Conservation (phyloP, 2,888 invertebrate genomes). For the Xestia sexstrigata region DNA sequence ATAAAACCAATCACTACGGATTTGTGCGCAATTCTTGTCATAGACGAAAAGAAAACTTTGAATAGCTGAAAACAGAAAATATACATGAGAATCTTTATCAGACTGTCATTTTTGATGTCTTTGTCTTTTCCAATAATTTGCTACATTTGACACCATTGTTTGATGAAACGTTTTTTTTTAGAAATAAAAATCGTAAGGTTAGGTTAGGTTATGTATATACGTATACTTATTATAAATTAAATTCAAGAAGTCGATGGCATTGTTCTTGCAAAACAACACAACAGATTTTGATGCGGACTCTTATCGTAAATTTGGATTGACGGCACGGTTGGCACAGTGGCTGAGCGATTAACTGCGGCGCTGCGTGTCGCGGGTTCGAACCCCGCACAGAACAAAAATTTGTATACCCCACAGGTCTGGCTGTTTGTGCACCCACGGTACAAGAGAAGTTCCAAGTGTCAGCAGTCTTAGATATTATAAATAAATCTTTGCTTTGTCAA, state of each 20-base stretch:
- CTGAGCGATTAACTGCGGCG: no score
- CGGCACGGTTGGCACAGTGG: no score
- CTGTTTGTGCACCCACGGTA: no score
- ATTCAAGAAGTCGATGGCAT: no score
- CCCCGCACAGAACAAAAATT: no score
- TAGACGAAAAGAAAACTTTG: background rate
- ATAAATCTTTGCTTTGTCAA: background rate
- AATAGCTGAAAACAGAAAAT: background rate
- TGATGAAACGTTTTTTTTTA: background rate
- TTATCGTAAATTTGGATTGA: no score
- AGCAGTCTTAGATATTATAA: background rate
- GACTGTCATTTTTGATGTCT: background rate
- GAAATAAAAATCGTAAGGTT: background rate
- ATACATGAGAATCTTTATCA: background rate
- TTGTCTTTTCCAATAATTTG: background rate
- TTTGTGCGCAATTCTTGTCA: slow-evolving; percentile 37
- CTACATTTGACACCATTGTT: background rate
- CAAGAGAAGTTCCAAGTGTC: no score
- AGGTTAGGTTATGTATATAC: no score
- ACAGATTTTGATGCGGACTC: background rate
- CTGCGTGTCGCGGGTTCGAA: no score
- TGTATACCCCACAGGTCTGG: no score
- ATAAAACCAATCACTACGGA: slow-evolving; percentile 56
- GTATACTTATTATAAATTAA: no score
- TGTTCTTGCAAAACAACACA: background rate